These are phyloP conservation scores for Pseudobourletiella spinata DNA, from an alignment of 1,140 invertebrate genomes.

Conservation along the genomic window DNA sequence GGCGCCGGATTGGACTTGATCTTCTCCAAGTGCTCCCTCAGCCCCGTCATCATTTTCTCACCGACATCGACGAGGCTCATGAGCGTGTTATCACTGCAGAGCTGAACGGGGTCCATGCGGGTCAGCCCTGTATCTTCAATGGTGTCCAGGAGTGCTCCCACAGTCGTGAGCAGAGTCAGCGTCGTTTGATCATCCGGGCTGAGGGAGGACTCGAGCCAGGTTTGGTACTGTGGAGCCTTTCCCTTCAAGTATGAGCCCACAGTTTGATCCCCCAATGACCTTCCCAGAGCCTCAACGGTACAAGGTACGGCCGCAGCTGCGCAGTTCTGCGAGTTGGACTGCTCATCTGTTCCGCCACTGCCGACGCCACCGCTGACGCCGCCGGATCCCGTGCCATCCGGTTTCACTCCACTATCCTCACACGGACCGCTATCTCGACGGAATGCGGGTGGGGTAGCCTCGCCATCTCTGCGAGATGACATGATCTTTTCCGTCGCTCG, in stretches of 20 bases:
- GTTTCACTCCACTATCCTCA: neutral
- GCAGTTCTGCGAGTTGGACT: too few species aligned
- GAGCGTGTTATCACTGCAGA: slow-evolving; percentile 2
- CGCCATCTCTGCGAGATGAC: neutral
- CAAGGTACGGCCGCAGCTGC: neutral
- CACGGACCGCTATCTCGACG: too few species aligned
- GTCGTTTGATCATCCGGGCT: neutral
- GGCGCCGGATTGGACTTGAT: neutral
- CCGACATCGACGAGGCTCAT: neutral
- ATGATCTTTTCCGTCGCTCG: neutral
- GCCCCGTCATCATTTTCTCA: neutral
- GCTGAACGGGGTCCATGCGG: slow-evolving; percentile 1
- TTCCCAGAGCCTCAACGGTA: neutral
- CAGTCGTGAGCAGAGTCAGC: neutral
- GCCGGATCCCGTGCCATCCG: neutral
- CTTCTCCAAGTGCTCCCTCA: neutral
- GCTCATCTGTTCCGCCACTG: too few species aligned
- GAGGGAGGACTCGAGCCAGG: neutral
- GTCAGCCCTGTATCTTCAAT: slow-evolving; percentile 7
- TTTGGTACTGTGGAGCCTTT: neutral
- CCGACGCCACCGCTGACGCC: too few species aligned
- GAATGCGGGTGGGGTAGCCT: neutral
- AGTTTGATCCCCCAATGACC: neutral
- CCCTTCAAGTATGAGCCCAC: neutral
- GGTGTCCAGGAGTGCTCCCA: neutral